Evolutionary conservation across 2,888 invertebrate species (phyloP).

Genomic region (Dicyrtoma fusca): DNA sequence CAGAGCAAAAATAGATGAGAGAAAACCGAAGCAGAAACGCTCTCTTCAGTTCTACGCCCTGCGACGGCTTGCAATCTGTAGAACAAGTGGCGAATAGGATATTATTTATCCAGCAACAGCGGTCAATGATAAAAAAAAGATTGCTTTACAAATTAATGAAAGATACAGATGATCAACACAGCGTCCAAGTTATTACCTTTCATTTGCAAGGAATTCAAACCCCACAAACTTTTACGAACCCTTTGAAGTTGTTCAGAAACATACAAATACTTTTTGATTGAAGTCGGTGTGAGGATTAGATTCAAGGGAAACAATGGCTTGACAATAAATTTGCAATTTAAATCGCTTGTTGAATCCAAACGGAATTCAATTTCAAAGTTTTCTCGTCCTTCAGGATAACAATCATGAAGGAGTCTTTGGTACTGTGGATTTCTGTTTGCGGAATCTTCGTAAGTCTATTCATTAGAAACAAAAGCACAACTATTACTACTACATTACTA

Average conservation of each 20-base stretch:
- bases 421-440: slow-evolving; percentile 39
- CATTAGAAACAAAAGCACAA: slow-evolving; percentile 8
- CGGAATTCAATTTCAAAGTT: slow-evolving; percentile 43
- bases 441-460: slow-evolving; percentile 44
- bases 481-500: too few species aligned
- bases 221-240: slow-evolving; percentile 50
- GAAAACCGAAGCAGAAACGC: slow-evolving; percentile 45
- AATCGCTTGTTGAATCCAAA: slow-evolving; percentile 30
- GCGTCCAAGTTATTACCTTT: too few species aligned
- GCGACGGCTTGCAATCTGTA: slow-evolving; percentile 39
- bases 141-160: too few species aligned
- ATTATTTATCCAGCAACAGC: too few species aligned
- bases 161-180: too few species aligned
- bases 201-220: slow-evolving; percentile 37
- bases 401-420: slow-evolving; percentile 47
- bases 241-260: slow-evolving; percentile 45
- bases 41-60: slow-evolving; percentile 39
- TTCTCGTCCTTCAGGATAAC: slow-evolving; percentile 50
- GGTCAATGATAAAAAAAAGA: too few species aligned
- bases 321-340: slow-evolving; percentile 42
- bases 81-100: not conserved
- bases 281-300: slow-evolving; percentile 41
- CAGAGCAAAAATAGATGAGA: slow-evolving; percentile 50
- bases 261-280: slow-evolving; percentile 44
- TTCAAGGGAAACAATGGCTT: slow-evolving; percentile 48